These are phyloP conservation scores for Oophaga pumilio DNA, from an alignment of 2,113 vertebrate genomes.

Conservation along the genomic window DNA sequence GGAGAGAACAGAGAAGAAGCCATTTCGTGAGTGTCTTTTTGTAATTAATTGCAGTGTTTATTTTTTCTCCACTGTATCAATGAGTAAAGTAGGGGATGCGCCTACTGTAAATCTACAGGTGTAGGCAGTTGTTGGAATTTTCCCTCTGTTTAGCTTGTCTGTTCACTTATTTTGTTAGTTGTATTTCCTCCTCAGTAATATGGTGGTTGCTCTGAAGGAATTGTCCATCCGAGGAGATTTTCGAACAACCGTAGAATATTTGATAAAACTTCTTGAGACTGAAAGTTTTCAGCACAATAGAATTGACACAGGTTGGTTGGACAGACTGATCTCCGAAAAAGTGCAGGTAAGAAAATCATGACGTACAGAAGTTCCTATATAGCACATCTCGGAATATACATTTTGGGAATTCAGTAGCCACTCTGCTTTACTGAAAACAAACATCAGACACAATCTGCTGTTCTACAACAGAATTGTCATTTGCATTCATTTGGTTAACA, in stretches of 20 bases:
- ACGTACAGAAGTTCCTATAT: too few species aligned
- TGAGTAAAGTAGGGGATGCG: too few species aligned
- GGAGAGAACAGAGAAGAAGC: constrained; percentile 98
- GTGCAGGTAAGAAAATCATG: constrained; percentile 81
- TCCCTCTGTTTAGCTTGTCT: background rate
- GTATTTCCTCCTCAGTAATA: constrained; percentile 78
- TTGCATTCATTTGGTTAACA: background rate
- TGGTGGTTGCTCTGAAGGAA: constrained; percentile 98
- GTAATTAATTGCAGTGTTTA: background rate
- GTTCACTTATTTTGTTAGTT: background rate
- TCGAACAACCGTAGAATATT: constrained; percentile 95
- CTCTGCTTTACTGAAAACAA: too few species aligned
- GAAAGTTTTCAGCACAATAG: constrained; percentile 96
- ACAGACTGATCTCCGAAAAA: constrained; percentile 96
- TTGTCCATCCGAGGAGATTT: constrained; percentile 97
- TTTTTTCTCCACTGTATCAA: background rate
- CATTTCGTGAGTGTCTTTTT: constrained; percentile 88
- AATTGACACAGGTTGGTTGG: constrained; percentile 97
- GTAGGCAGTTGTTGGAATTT: background rate
- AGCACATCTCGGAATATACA: too few species aligned
- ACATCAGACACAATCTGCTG: background rate
- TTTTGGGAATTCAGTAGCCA: too few species aligned
- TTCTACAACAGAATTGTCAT: background rate
- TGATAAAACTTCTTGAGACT: constrained; percentile 95
- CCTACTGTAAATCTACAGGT: background rate